phyloP scores from a whole-genome alignment of 2,888 invertebrate species.

The Thymelicus sylvestris region DNA sequence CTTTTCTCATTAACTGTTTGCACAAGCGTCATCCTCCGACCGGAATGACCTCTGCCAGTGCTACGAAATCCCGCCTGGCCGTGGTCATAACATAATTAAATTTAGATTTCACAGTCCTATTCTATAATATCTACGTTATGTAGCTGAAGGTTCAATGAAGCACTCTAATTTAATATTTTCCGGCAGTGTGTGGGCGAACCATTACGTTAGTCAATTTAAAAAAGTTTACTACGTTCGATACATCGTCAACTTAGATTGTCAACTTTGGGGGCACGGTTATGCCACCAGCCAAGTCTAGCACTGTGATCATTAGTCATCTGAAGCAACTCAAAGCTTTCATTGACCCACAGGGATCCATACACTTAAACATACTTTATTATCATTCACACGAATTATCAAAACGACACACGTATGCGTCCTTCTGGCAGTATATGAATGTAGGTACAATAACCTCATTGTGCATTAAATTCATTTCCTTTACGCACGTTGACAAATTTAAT shows the following conservation, averaged over 20 bases:
- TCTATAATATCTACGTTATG: neutral
- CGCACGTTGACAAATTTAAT: neutral
- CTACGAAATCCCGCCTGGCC: constrained; percentile 29
- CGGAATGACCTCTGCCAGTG: constrained; percentile 20
- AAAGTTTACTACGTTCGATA: neutral
- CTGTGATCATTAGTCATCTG: neutral
- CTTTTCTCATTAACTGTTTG: constrained; percentile 12
- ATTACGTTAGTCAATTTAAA: neutral
- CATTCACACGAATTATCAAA: too few relatives aligned
- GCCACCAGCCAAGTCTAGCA: neutral
- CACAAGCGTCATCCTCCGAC: constrained; percentile 17
- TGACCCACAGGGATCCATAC: too few relatives aligned
- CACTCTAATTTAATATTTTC: constrained; percentile 24
- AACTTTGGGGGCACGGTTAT: constrained; percentile 5
- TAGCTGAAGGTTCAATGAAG: constrained; percentile 21
- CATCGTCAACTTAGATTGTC: constrained; percentile 7
- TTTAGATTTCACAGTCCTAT: constrained; percentile 11
- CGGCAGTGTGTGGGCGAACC: constrained; percentile 7
- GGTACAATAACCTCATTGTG: too few relatives aligned
- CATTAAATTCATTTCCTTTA: too few relatives aligned
- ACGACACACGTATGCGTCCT: too few relatives aligned
- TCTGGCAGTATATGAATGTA: too few relatives aligned
- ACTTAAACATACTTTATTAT: too few relatives aligned
- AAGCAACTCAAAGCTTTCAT: neutral
- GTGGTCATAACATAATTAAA: constrained; percentile 24